Evolutionary conservation across 1,140 invertebrate species (phyloP).

Genomic region (Heliconius hermathena): DNA sequence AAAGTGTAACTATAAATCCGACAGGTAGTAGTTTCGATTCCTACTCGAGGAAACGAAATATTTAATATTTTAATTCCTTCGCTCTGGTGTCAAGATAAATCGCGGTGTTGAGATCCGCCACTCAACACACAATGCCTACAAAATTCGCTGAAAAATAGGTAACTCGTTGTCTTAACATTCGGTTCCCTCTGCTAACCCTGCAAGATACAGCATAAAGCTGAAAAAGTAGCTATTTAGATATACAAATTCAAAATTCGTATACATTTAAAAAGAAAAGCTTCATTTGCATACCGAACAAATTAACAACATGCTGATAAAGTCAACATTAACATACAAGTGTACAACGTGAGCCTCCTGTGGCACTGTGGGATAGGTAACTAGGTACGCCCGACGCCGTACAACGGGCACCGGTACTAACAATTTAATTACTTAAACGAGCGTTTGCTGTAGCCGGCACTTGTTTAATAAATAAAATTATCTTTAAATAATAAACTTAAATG

Average conservation of each 20-base stretch:
- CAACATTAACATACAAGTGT: constrained; percentile 32
- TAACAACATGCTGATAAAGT: constrained; percentile 28
- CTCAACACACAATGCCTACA: too few relatives aligned
- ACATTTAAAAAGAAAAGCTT: constrained; percentile 12
- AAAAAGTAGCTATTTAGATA: neutral
- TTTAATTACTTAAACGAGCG: constrained; percentile 37
- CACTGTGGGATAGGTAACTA: constrained; percentile 9
- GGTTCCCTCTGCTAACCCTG: too few relatives aligned
- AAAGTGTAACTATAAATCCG: too few relatives aligned
- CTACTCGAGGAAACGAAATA: too few relatives aligned
- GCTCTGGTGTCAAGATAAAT: too few relatives aligned
- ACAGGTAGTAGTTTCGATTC: too few relatives aligned
- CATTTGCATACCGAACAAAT: constrained; percentile 33
- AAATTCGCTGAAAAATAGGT: too few relatives aligned
- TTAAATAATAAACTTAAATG: constrained; percentile 38
- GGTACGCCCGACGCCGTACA: constrained; percentile 18
- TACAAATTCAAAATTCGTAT: constrained; percentile 6
- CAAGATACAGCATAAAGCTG: too few relatives aligned
- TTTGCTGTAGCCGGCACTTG: constrained; percentile 29
- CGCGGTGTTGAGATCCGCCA: too few relatives aligned
- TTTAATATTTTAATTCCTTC: too few relatives aligned
- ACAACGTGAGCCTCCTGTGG: constrained; percentile 18
- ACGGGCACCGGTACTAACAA: constrained; percentile 34
- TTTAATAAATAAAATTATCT: constrained; percentile 40
- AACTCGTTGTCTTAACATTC: too few relatives aligned